These are phyloP conservation scores for Ceyx erithaca DNA, from an alignment of 2,797 vertebrate genomes.

Conservation along the genomic window DNA sequence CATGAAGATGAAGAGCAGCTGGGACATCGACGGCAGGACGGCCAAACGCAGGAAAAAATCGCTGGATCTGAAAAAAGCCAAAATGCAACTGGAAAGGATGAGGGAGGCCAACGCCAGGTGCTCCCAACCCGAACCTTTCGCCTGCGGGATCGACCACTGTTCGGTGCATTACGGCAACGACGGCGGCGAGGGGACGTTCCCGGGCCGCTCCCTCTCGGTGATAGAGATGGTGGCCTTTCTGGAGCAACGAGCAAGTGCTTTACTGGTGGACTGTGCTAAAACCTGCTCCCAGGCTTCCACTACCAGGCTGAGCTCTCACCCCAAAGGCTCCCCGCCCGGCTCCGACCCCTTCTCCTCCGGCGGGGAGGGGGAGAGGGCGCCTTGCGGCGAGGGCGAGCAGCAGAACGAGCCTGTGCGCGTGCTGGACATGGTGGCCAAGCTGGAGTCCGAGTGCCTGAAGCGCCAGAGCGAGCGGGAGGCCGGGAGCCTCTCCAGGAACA, in stretches of 20 bases:
- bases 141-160: conserved; percentile 75
- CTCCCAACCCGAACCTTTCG: conserved; percentile 73
- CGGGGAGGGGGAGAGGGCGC: conserved; percentile 15
- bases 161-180: conserved; percentile 72
- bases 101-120: conserved; percentile 70
- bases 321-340: conserved; percentile 50
- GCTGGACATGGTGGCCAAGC: conserved; percentile 92
- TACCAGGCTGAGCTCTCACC: conserved; percentile 71
- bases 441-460: conserved; percentile 90
- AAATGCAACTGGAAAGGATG: conserved; percentile 76
- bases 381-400: conserved; percentile 63
- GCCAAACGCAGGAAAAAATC: conserved; percentile 91
- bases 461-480: conserved; percentile 78
- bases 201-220: conserved; percentile 85
- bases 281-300: conserved; percentile 38
- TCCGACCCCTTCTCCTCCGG: conserved; percentile 39
- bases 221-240: conserved; percentile 95
- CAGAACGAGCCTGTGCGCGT: conserved; percentile 85
- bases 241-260: conserved; percentile 86
- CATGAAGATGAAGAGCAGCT: conserved; percentile 89
- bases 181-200: conserved; percentile 45
- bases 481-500: conserved; percentile 85
- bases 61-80: conserved; percentile 76
- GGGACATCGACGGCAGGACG: conserved; percentile 87
- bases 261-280: conserved; percentile 82